Evolutionary conservation across 37 sponge, comb jelly and placozoan genomes (phyloP).

Genomic region (Axinella damicornis): DNA sequence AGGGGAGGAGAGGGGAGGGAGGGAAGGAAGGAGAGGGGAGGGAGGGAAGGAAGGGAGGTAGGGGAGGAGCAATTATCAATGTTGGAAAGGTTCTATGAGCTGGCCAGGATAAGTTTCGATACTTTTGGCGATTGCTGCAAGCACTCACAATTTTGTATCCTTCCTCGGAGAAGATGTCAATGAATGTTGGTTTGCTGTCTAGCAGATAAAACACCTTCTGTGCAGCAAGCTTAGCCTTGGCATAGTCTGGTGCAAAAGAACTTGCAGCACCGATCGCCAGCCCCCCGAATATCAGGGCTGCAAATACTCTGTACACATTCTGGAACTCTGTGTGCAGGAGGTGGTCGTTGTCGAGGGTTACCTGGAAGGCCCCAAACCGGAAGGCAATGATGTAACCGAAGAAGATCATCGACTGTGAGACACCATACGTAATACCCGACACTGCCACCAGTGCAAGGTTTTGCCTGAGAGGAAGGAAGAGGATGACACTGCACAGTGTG

Average conservation of each 20-base stretch:
- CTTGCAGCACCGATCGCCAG: conserved; percentile 58
- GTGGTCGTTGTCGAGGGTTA: conserved; percentile 29
- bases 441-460: neutral
- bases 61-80: too few species aligned
- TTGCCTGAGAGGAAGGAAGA: conserved; percentile 22
- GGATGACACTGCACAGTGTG: neutral
- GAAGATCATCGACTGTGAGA: conserved; percentile 71
- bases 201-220: conserved; percentile 75
- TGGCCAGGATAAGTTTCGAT: too few species aligned
- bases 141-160: conserved; percentile 57
- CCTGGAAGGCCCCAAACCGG: conserved; percentile 82
- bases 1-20: too few species aligned
- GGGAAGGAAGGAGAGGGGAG: too few species aligned
- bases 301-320: conserved; percentile 59
- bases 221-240: conserved; percentile 77
- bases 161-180: conserved; percentile 71
- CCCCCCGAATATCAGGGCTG: conserved; percentile 76
- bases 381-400: conserved; percentile 63
- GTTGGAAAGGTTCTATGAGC: too few species aligned
- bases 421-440: conserved; percentile 68
- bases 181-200: conserved; percentile 63
- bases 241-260: conserved; percentile 77
- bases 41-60: too few species aligned
- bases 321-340: conserved; percentile 6
- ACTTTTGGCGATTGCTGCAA: neutral